Percentiles rank a stretch among this genome's conserved stretches.
Evolutionary conservation across 2,113 vertebrate species (phyloP).

Genomic region (Baryphthengus martii): DNA sequence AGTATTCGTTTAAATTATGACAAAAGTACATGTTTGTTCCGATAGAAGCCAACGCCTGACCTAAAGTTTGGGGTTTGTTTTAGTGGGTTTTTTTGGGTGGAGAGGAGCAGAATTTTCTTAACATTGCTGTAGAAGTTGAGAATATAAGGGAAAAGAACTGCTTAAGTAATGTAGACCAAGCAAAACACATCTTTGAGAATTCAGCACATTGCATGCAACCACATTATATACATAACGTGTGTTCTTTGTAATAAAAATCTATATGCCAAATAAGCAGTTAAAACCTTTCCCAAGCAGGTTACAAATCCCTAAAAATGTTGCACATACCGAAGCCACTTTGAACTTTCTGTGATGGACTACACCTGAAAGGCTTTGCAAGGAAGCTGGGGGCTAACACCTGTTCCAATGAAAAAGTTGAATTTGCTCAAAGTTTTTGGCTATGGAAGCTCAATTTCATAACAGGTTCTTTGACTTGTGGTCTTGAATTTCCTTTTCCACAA

Average conservation of each 20-base stretch:
- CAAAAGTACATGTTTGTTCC: neutral
- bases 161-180: neutral
- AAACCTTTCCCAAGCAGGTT: constrained; percentile 22
- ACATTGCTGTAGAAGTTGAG: neutral
- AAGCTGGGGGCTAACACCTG: neutral
- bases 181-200: constrained; percentile 16
- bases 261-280: constrained; percentile 21
- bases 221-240: neutral
- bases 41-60: neutral
- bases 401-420: neutral
- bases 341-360: neutral
- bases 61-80: neutral
- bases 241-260: constrained; percentile 16
- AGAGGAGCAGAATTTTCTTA: neutral
- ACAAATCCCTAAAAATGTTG: constrained; percentile 5
- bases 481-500: neutral
- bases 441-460: neutral
- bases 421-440: neutral
- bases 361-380: neutral
- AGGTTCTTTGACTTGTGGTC: neutral
- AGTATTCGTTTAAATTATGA: neutral
- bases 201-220: neutral
- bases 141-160: neutral
- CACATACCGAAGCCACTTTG: neutral
- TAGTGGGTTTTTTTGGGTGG: neutral